Conservation (phyloP, 2,888 invertebrate genomes). For the Temnothorax unifasciatus region DNA sequence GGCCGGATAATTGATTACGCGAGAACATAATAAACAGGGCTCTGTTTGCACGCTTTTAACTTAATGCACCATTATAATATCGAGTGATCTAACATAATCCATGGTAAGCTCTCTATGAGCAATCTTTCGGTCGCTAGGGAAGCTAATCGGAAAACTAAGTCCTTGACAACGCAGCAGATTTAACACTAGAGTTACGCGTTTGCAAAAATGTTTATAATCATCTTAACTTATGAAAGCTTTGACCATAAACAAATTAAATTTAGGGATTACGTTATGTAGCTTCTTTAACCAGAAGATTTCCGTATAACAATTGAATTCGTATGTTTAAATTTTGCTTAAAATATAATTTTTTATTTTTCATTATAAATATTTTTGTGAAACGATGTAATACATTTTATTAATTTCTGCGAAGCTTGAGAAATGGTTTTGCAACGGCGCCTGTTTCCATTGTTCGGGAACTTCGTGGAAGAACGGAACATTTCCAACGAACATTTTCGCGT, state of each 20-base stretch:
- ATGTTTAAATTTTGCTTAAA: neutral
- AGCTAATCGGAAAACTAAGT: neutral
- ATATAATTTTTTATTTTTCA: neutral
- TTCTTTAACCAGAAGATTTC: neutral
- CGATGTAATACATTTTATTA: conserved; percentile 26
- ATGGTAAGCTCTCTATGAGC: neutral
- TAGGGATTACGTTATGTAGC: neutral
- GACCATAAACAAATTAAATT: neutral
- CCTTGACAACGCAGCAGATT: neutral
- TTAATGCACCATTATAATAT: conserved; percentile 39
- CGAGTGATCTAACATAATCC: conserved; percentile 31
- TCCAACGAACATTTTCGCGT: conserved; percentile 38
- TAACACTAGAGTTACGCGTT: no score
- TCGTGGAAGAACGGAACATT: conserved; percentile 34
- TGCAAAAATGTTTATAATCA: neutral
- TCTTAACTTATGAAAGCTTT: neutral
- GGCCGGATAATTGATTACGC: conserved; percentile 43
- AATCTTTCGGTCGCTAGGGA: neutral
- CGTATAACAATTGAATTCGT: neutral
- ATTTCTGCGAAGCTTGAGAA: conserved; percentile 33
- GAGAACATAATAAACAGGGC: conserved; percentile 17
- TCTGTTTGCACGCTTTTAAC: conserved; percentile 28
- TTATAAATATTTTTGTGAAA: conserved; percentile 3
- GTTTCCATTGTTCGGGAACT: conserved; percentile 29
- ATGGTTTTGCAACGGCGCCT: conserved; percentile 18